phyloP scores from a whole-genome alignment of 1,140 invertebrate species.

The Leptonema lineaticorne region DNA sequence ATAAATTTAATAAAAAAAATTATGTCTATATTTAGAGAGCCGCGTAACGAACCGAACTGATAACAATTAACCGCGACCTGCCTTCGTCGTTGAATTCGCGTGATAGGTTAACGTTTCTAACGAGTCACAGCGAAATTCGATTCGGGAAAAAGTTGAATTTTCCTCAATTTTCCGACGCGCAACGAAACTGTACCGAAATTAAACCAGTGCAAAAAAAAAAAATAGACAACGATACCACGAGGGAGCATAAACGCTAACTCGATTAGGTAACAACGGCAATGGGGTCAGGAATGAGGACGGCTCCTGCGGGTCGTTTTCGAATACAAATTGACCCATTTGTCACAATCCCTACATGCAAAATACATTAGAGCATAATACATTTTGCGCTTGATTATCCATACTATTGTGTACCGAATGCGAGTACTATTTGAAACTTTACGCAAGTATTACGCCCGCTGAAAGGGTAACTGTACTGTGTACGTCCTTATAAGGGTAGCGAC shows the following conservation, averaged over 20 bases:
- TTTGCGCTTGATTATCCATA: not conserved
- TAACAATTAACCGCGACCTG: not conserved
- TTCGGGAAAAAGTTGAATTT: too few relatives aligned
- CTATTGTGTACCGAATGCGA: not conserved
- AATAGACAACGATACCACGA: too few relatives aligned
- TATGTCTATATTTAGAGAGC: too few relatives aligned
- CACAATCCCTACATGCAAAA: not conserved
- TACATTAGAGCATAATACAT: not conserved
- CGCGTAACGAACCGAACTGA: too few relatives aligned
- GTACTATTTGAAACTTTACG: too few relatives aligned
- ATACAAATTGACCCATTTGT: conserved; percentile 9
- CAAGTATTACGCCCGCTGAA: not conserved
- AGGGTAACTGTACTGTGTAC: not conserved
- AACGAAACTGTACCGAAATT: too few relatives aligned
- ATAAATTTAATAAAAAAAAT: too few relatives aligned
- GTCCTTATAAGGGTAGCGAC: not conserved
- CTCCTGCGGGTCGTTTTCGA: not conserved
- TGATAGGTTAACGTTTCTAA: not conserved
- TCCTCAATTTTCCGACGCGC: too few relatives aligned
- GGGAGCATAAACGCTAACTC: not conserved
- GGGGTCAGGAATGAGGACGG: too few relatives aligned
- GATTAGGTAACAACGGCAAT: not conserved
- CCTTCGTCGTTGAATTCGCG: not conserved
- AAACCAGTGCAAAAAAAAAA: not conserved
- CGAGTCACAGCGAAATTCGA: not conserved